phyloP scores from a whole-genome alignment of 2,797 vertebrate species.

The Danio kyathit region DNA sequence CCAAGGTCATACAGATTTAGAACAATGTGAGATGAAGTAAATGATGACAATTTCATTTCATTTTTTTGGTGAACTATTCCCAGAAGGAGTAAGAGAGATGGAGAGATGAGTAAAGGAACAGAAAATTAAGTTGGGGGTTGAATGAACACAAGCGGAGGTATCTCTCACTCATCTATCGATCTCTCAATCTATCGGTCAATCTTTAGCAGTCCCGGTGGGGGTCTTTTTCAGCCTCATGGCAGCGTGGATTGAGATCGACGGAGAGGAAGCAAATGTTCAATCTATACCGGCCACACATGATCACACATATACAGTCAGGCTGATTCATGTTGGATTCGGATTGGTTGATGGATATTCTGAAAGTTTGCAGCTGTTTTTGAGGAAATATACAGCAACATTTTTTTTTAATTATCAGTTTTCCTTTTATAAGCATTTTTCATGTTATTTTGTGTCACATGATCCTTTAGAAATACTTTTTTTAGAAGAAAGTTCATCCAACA shows the following conservation, averaged over 20 bases:
- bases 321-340: too few relatives aligned
- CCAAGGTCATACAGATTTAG: conserved; percentile 1
- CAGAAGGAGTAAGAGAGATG: conserved; percentile 7
- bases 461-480: not conserved
- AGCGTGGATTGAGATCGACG: conserved; percentile 26
- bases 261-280: conserved; percentile 8
- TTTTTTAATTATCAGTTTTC: too few relatives aligned
- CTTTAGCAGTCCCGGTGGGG: conserved; percentile 44
- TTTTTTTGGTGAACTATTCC: not conserved
- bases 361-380: too few relatives aligned
- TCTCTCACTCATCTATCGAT: conserved; percentile 49
- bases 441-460: not conserved
- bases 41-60: not conserved
- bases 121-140: conserved; percentile 14
- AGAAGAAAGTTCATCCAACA: too few relatives aligned
- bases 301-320: not conserved
- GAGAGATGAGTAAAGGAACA: conserved; percentile 4
- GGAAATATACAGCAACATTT: too few relatives aligned
- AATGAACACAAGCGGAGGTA: conserved; percentile 38
- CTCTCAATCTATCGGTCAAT: conserved; percentile 53
- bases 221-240: conserved; percentile 27
- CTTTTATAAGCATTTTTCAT: not conserved
- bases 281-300: conserved; percentile 4
- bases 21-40: conserved; percentile 1
- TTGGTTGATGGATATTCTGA: too few relatives aligned